Evolutionary conservation across 2,113 vertebrate genomes (phyloP).

Genomic region (Delphinus delphis): DNA sequence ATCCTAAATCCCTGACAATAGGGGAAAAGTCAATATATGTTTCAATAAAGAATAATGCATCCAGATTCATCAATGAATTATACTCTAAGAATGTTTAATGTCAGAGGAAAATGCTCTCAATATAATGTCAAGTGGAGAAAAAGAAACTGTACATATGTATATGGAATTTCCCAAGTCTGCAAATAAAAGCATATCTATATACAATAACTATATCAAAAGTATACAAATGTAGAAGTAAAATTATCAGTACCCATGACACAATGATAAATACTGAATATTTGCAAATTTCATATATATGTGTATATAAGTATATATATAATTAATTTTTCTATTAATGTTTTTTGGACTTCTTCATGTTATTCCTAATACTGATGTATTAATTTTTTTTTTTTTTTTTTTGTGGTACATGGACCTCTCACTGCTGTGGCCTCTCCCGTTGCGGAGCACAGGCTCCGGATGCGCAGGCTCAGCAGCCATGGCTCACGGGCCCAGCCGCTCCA

Average conservation of each 20-base stretch:
- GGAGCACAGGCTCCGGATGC: too few relatives aligned
- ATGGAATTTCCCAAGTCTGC: not conserved
- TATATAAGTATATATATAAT: not conserved
- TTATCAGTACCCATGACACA: not conserved
- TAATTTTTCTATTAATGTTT: not conserved
- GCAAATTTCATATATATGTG: not conserved
- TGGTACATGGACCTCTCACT: too few relatives aligned
- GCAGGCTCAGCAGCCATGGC: too few relatives aligned
- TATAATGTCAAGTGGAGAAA: not conserved
- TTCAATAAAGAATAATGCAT: not conserved
- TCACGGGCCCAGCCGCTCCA: too few relatives aligned
- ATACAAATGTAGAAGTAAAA: not conserved
- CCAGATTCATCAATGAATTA: constrained; percentile 18
- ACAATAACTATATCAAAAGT: not conserved
- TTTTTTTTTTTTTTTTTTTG: not conserved
- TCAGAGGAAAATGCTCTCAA: not conserved
- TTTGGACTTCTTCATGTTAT: not conserved
- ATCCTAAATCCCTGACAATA: not conserved
- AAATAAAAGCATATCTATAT: constrained; percentile 1
- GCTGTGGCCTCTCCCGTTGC: too few relatives aligned
- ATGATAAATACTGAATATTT: not conserved
- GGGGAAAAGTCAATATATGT: not conserved
- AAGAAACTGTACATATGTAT: not conserved
- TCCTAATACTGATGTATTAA: not conserved
- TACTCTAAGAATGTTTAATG: not conserved